Percentiles rank a stretch among this genome's conserved stretches.
Conservation (phyloP, 2,113 vertebrate species). For the Albula goreensis region DNA sequence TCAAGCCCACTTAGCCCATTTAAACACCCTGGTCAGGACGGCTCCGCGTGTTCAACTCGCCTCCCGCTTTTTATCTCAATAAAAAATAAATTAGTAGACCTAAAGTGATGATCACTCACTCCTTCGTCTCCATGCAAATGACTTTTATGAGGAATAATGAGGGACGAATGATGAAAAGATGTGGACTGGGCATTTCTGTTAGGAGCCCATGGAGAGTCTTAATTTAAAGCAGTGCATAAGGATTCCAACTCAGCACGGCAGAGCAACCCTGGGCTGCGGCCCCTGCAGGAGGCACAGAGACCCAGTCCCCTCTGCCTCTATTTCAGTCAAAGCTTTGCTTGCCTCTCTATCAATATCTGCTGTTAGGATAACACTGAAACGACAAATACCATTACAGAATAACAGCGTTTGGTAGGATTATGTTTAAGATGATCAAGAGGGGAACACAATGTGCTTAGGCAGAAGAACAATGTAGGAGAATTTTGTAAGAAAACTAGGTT, state of each 20-base stretch:
- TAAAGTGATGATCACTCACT: conserved; percentile 68
- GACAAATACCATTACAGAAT: neutral
- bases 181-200: conserved; percentile 9
- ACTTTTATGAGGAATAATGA: conserved; percentile 70
- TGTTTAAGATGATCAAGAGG: neutral
- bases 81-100: conserved; percentile 67
- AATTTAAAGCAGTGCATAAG: neutral
- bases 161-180: conserved; percentile 45
- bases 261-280: neutral
- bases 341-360: neutral
- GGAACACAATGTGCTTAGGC: no score
- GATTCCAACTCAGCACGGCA: neutral
- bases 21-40: conserved; percentile 50
- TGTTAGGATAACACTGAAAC: neutral
- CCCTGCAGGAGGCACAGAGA: neutral
- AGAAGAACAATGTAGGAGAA: neutral
- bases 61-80: conserved; percentile 60
- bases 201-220: neutral
- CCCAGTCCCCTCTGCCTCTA: neutral
- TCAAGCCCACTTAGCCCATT: conserved; percentile 60
- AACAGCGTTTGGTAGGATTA: neutral
- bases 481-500: no score
- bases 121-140: conserved; percentile 65
- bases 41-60: conserved; percentile 57
- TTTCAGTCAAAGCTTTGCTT: neutral